Evolutionary conservation across 53 echinoderm and acorn worm species (phyloP).

Genomic region (Arbacia lixula): DNA sequence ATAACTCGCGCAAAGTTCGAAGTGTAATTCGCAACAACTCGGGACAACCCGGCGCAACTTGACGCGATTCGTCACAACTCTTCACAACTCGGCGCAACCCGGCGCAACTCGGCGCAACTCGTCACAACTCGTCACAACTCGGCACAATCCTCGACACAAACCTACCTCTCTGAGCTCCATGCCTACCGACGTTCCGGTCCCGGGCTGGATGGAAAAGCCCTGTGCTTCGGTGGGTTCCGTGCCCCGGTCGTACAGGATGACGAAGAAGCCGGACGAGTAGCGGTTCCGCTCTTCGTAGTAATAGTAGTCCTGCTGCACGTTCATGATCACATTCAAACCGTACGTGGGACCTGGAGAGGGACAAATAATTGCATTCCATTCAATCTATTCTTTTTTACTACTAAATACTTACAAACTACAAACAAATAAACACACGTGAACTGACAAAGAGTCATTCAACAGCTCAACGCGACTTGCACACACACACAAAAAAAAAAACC

Average conservation of each 20-base stretch:
- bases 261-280: constrained; percentile 31
- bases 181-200: constrained; percentile 6
- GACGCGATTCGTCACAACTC: too few relatives aligned
- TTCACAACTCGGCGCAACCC: too few relatives aligned
- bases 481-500: too few relatives aligned
- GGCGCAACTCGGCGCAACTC: too few relatives aligned
- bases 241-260: constrained; percentile 48
- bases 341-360: constrained; percentile 5
- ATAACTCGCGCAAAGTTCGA: too few relatives aligned
- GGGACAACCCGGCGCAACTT: too few relatives aligned
- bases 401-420: too few relatives aligned
- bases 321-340: constrained; percentile 14
- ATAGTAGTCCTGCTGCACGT: constrained; percentile 23
- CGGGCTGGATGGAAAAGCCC: constrained; percentile 37
- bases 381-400: background rate
- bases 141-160: background rate
- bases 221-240: constrained; percentile 17
- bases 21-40: too few relatives aligned
- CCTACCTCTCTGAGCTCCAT: constrained; percentile 11
- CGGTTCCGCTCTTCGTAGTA: constrained; percentile 17
- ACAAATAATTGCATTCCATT: background rate
- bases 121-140: too few relatives aligned
- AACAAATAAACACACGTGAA: too few relatives aligned
- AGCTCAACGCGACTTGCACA: too few relatives aligned
- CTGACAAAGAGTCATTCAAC: too few relatives aligned